Evolutionary conservation across 2,113 vertebrate species (phyloP).

Genomic region (Alosa alosa): DNA sequence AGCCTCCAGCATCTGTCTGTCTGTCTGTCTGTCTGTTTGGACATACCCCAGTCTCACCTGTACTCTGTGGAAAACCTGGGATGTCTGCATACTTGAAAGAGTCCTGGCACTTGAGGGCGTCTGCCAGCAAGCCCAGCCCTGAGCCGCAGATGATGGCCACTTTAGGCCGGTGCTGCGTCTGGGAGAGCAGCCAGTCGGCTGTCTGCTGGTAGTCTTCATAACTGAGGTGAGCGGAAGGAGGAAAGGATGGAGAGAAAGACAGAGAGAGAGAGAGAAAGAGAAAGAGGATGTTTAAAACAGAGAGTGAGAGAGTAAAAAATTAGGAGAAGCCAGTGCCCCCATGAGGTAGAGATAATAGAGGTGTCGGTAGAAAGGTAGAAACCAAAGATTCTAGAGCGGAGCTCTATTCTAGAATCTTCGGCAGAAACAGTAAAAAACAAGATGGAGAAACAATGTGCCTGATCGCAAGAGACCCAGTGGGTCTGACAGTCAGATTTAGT

Average conservation of each 20-base stretch:
- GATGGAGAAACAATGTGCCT: not conserved
- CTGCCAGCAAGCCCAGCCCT: conserved; percentile 75
- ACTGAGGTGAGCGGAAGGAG: conserved; percentile 48
- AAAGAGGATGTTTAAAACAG: not conserved
- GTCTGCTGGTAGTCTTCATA: conserved; percentile 75
- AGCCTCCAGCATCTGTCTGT: not conserved
- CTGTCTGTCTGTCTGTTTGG: not conserved
- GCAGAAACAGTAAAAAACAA: not conserved
- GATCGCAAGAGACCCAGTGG: not conserved
- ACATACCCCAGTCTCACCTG: conserved; percentile 59
- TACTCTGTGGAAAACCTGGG: conserved; percentile 79
- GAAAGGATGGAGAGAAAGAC: not conserved
- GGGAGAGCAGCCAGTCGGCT: conserved; percentile 74
- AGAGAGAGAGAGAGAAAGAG: not conserved
- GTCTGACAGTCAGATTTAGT: not conserved
- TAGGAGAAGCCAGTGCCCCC: not conserved
- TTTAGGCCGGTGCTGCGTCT: conserved; percentile 70
- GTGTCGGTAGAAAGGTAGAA: not conserved
- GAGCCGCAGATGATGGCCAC: conserved; percentile 80
- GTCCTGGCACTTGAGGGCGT: conserved; percentile 67
- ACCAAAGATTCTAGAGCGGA: too few relatives aligned
- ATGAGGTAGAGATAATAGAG: not conserved
- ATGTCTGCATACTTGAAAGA: conserved; percentile 72
- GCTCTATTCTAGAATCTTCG: too few relatives aligned
- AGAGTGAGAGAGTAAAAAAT: not conserved